phyloP scores from a whole-genome alignment of 2,888 invertebrate genomes.

The Caenorhabditis sp. region DNA sequence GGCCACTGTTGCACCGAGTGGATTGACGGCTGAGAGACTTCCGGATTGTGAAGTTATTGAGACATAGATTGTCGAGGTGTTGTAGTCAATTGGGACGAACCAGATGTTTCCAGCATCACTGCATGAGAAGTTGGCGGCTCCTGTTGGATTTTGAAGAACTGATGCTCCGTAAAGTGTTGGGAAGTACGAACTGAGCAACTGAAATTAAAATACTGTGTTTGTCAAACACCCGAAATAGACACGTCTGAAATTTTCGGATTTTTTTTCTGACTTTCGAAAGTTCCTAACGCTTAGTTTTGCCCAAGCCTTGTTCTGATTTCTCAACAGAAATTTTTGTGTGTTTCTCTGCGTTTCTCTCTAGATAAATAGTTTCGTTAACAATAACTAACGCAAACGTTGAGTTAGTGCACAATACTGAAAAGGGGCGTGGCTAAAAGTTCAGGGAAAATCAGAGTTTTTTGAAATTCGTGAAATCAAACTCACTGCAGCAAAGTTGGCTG shows the following conservation, averaged over 20 bases:
- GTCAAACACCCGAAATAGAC: too few relatives aligned
- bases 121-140: constrained; percentile 34
- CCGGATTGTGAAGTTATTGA: constrained; percentile 37
- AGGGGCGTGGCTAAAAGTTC: too few relatives aligned
- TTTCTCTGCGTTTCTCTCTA: too few relatives aligned
- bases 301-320: too few relatives aligned
- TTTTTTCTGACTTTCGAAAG: too few relatives aligned
- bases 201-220: not conserved
- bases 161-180: constrained; percentile 48
- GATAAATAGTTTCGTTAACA: too few relatives aligned
- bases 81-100: constrained; percentile 49
- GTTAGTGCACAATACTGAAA: too few relatives aligned
- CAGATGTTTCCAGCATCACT: constrained; percentile 26
- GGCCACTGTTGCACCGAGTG: constrained; percentile 23
- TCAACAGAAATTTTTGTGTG: too few relatives aligned
- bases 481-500: constrained; percentile 14
- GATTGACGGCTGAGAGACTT: constrained; percentile 32
- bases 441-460: too few relatives aligned
- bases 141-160: constrained; percentile 51
- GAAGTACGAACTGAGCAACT: constrained; percentile 41
- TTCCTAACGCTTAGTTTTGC: too few relatives aligned
- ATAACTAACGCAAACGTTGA: too few relatives aligned
- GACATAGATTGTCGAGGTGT: constrained; percentile 48
- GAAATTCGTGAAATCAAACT: constrained; percentile 1
- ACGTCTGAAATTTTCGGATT: too few relatives aligned